These are phyloP conservation scores for Melinopterus prodromus DNA, from an alignment of 2,888 invertebrate genomes.

Conservation along the genomic window DNA sequence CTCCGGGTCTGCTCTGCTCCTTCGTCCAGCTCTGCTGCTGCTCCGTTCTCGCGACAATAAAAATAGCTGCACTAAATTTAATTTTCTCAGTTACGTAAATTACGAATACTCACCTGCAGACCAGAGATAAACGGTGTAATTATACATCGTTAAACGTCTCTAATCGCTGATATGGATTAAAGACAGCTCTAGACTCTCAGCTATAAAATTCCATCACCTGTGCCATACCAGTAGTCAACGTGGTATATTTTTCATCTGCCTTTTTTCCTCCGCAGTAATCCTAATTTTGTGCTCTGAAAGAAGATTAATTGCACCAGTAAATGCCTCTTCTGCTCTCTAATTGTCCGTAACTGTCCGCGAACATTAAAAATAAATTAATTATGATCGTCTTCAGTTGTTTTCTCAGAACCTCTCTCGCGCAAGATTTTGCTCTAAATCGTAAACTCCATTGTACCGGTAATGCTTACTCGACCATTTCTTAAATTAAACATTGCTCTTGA, in stretches of 20 bases:
- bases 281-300: background rate
- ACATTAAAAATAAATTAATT: background rate
- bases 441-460: background rate
- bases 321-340: background rate
- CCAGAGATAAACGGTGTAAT: slow-evolving; percentile 46
- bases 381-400: background rate
- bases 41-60: background rate
- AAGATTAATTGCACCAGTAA: background rate
- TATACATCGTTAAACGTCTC: slow-evolving; percentile 55
- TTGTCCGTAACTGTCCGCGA: background rate
- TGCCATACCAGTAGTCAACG: background rate
- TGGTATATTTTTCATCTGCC: background rate
- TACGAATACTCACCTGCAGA: background rate
- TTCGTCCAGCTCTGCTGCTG: background rate
- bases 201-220: slow-evolving; percentile 50
- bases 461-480: background rate
- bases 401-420: background rate
- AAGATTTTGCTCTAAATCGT: background rate
- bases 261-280: background rate
- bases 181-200: slow-evolving; percentile 47
- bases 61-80: background rate
- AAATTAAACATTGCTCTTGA: background rate
- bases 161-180: background rate
- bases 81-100: slow-evolving; percentile 4
- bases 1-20: slow-evolving; percentile 22